Conservation (phyloP, 1,140 invertebrate genomes). For the Fopius arisanus region DNA sequence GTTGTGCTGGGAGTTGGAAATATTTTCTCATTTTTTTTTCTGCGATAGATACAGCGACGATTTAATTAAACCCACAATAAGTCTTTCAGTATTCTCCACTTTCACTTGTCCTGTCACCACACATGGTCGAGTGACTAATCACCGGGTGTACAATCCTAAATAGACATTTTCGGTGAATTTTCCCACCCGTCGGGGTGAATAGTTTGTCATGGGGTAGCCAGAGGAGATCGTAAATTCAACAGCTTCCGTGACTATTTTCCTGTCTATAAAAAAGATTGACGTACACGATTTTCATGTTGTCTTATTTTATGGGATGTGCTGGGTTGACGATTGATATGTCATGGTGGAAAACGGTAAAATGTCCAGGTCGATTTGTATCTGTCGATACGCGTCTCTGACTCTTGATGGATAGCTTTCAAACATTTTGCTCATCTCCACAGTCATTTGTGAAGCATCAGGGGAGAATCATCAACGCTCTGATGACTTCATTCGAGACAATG, state of each 20-base stretch:
- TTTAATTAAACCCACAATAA: neutral
- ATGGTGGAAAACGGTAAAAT: conserved; percentile 23
- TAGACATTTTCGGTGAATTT: conserved; percentile 27
- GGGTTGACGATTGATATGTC: conserved; percentile 10
- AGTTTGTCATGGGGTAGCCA: conserved; percentile 5
- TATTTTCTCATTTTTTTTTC: no score
- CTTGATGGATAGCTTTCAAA: conserved; percentile 22
- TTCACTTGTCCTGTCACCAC: neutral
- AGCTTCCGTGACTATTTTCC: neutral
- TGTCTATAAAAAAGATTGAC: neutral
- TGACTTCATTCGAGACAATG: conserved; percentile 1
- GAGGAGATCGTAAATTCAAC: conserved; percentile 23
- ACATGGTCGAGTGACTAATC: conserved; percentile 24
- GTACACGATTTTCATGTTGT: neutral
- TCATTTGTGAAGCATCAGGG: neutral
- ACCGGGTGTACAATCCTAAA: conserved; percentile 10
- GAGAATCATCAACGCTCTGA: conserved; percentile 6
- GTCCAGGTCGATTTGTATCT: conserved; percentile 23
- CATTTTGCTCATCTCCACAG: conserved; percentile 2
- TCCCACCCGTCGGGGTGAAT: conserved; percentile 16
- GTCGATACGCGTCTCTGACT: conserved; percentile 2
- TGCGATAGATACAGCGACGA: neutral
- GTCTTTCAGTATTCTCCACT: neutral
- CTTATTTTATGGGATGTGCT: neutral
- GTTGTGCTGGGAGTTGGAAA: no score